A percentile compares a stretch with the other conserved stretches of the same genome.
Evolutionary conservation across 2,888 invertebrate genomes (phyloP).

Genomic region (Pediacus dermestoides): DNA sequence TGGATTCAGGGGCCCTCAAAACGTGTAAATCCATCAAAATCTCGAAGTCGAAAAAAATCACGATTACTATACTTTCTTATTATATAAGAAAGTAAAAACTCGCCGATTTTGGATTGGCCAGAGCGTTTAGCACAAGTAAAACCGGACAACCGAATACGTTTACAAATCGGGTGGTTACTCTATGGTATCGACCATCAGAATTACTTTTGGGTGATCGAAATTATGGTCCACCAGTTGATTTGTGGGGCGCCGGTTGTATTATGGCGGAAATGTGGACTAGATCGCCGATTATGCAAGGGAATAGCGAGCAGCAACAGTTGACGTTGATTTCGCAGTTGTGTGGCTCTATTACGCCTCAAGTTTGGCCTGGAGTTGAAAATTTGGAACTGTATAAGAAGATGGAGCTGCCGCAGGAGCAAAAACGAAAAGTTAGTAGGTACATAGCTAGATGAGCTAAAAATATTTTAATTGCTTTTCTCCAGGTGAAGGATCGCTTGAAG

Average conservation of each 20-base stretch:
- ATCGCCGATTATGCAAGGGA: slow-evolving; percentile 93
- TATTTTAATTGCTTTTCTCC: no score
- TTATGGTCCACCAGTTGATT: slow-evolving; percentile 95
- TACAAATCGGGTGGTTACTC: slow-evolving; percentile 96
- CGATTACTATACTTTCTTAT: no score
- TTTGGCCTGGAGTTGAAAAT: slow-evolving; percentile 91
- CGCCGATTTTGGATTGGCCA: slow-evolving; percentile 95
- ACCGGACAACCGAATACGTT: slow-evolving; percentile 82
- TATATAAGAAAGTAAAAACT: no score
- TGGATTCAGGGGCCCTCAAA: no score
- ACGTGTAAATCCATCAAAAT: no score
- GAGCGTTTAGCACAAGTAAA: slow-evolving; percentile 87
- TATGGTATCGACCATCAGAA: slow-evolving; percentile 87
- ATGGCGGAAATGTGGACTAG: slow-evolving; percentile 99
- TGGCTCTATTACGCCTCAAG: slow-evolving; percentile 89
- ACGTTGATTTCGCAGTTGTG: slow-evolving; percentile 93
- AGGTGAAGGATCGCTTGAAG: slow-evolving; percentile 78
- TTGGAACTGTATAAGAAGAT: slow-evolving; percentile 85
- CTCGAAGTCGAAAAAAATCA: no score
- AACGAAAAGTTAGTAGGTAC: slow-evolving; percentile 72
- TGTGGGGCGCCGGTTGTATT: slow-evolving; percentile 97
- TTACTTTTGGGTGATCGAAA: slow-evolving; percentile 78
- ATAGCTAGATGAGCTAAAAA: no score
- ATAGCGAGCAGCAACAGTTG: slow-evolving; percentile 94
- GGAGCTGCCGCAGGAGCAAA: slow-evolving; percentile 83